Evolutionary conservation across 2,888 invertebrate species (phyloP), one percentile per base, ranked within the genome.

Genomic region (Troides oblongomaculatus): DNA sequence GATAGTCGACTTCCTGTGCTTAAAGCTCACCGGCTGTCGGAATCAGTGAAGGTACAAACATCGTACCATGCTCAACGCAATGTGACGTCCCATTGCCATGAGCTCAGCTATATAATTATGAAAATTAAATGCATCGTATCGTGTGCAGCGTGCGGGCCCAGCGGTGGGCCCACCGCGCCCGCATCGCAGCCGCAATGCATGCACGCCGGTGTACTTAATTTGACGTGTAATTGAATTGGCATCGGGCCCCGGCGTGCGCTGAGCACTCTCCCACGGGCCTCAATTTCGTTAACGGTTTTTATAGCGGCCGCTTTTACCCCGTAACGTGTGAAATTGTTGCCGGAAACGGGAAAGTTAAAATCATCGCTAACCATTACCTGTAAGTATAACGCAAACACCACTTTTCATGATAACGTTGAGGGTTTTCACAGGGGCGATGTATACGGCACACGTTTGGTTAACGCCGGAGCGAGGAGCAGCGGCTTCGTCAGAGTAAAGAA

Each of bases 141-240:
- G 30, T 30, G 30, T 30, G 30, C 30, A 30, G 30, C 30, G 30
- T 18, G n/a, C 17, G 12, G 6, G 53, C n/a, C 14, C 53, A 6
- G n/a, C n/a, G 14, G n/a, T 14, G 30, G 56, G 36, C 18, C 25
- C 43, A 58, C 58, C 62, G 46, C 6, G 18, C 17, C 25, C 62
- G 12, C 14, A 46, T 75, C 75, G 71, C 77, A 75, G 58, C 76
- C 75, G 71, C 77, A 75, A 69, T 74, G 74, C 71, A 71, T 72
- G 61, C 63, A 46, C 46, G 46, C 60, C 43, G 64, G 73, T 57
- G 53, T 66, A 70, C 63, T 60, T 76, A 74, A 78, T 79, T 76
- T 71, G 68, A 69, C 68, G 71, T 62, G 72, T 80, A 80, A 80
- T 80, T 79, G 76, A 79, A 78, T 80, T 78, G 77, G 73, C 74